Evolutionary conservation across 1,140 invertebrate species (phyloP).

Genomic region (Triops longicaudatus): DNA sequence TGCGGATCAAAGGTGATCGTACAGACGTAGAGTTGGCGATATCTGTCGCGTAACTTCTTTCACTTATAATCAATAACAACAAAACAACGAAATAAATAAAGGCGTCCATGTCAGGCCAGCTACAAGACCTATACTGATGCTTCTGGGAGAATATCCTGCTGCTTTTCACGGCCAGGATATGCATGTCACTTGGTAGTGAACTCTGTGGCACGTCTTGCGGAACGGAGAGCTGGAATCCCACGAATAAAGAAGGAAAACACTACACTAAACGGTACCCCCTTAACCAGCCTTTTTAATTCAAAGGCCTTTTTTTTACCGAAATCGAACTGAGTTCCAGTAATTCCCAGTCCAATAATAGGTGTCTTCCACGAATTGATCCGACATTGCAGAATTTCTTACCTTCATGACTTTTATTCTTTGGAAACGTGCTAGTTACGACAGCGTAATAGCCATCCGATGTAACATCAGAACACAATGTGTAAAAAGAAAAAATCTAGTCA

Average conservation of each 20-base stretch:
- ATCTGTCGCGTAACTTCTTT: background rate
- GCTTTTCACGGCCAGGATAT: slow-evolving; percentile 1
- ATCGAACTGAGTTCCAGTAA: no score
- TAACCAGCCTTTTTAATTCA: background rate
- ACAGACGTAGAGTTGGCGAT: background rate
- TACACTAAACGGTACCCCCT: background rate
- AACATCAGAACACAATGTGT: no score
- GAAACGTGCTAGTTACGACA: no score
- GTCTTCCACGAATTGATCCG: no score
- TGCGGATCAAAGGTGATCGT: background rate
- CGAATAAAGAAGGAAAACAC: background rate
- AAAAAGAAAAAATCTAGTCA: no score
- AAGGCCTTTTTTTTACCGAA: no score
- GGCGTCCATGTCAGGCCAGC: background rate
- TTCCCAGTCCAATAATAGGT: no score
- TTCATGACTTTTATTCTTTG: no score
- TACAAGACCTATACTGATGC: background rate
- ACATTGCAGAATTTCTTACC: no score
- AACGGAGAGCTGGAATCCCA: background rate
- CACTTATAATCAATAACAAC: background rate
- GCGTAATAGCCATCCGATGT: no score
- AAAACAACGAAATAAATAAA: background rate
- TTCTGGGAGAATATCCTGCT: background rate
- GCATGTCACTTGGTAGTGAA: background rate
- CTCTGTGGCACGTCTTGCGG: background rate